Percentiles rank a stretch among this genome's conserved stretches.
Evolutionary conservation across 2,797 vertebrate genomes (phyloP).

Genomic region (Channallabes apus): DNA sequence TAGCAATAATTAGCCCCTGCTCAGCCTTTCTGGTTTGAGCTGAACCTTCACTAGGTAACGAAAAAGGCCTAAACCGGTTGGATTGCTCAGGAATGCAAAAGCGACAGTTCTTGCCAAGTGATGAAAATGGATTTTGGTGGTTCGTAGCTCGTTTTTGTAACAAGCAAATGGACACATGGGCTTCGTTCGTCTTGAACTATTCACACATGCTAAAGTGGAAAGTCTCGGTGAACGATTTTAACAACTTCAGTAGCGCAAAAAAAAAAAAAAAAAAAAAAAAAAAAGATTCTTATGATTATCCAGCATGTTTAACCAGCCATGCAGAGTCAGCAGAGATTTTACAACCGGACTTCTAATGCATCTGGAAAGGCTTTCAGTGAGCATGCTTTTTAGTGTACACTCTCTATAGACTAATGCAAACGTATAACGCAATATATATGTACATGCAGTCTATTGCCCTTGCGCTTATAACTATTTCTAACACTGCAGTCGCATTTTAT

Average conservation of each 20-base stretch:
- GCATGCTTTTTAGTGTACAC: constrained; percentile 28
- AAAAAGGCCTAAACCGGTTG: constrained; percentile 41
- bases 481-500: constrained; percentile 22
- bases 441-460: not conserved
- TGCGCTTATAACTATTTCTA: constrained; percentile 29
- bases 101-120: not conserved
- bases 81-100: constrained; percentile 1
- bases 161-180: not conserved
- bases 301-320: constrained; percentile 30
- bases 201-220: not conserved
- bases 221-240: constrained; percentile 19
- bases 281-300: constrained; percentile 35
- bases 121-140: constrained; percentile 6
- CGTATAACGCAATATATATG: constrained; percentile 43
- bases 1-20: constrained; percentile 58
- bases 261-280: not conserved
- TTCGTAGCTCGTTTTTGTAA: not conserved
- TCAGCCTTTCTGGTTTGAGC: constrained; percentile 45
- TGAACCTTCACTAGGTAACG: constrained; percentile 56
- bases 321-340: constrained; percentile 56
- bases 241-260: not conserved
- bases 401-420: constrained; percentile 29
- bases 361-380: constrained; percentile 44
- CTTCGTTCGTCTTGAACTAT: constrained; percentile 16
- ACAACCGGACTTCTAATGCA: constrained; percentile 49